Percentiles rank a stretch among this genome's conserved stretches.
These are phyloP conservation scores for Caenorhabditis panamensis DNA, from an alignment of 2,888 invertebrate genomes.

Conservation along the genomic window DNA sequence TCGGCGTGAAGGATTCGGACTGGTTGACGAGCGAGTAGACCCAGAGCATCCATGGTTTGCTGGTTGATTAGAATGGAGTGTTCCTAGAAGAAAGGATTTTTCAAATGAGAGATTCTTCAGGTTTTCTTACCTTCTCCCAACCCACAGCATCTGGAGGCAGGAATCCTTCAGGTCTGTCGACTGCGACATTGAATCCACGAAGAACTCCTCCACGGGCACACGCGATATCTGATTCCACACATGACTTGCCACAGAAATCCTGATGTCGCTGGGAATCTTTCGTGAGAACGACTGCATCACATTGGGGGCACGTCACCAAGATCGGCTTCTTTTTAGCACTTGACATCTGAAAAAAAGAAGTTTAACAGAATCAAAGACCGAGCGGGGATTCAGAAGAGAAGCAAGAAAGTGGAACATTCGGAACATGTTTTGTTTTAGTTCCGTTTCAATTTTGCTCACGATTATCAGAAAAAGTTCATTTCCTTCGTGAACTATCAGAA, in stretches of 20 bases:
- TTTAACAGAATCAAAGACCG: too few species aligned
- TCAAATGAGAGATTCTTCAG: too few species aligned
- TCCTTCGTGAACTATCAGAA: too few species aligned
- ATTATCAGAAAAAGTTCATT: neutral
- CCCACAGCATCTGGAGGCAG: constrained; percentile 66
- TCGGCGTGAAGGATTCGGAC: constrained; percentile 35
- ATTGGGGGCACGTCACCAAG: constrained; percentile 42
- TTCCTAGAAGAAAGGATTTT: constrained; percentile 22
- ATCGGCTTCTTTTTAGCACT: constrained; percentile 55
- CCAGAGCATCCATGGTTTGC: constrained; percentile 70
- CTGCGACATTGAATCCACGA: constrained; percentile 43
- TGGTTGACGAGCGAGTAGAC: constrained; percentile 66
- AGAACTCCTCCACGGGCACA: constrained; percentile 26
- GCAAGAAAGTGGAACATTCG: neutral
- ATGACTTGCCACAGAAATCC: constrained; percentile 47
- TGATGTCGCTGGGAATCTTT: constrained; percentile 55
- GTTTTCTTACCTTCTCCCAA: constrained; percentile 61
- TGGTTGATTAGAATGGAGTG: constrained; percentile 71
- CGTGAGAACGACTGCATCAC: constrained; percentile 33
- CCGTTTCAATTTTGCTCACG: neutral
- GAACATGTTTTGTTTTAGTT: neutral
- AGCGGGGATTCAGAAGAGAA: too few species aligned
- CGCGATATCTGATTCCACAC: constrained; percentile 25
- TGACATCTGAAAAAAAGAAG: constrained; percentile 53
- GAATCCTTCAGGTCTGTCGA: constrained; percentile 38